phyloP scores from a whole-genome alignment of 1,140 invertebrate genomes.

The Zaprionus lachaisei region DNA sequence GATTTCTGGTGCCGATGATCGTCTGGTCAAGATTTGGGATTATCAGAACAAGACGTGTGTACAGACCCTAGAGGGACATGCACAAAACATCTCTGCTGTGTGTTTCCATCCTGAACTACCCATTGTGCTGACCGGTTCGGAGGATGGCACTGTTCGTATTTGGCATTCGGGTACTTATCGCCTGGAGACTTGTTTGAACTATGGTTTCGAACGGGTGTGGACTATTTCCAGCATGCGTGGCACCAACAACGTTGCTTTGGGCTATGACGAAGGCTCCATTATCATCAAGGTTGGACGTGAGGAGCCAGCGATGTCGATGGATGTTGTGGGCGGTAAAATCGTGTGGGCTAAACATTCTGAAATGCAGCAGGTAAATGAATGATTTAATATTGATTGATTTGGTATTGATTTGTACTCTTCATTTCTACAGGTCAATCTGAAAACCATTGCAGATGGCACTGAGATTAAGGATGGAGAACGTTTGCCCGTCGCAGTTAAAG shows the following conservation, averaged over 20 bases:
- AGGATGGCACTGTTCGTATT: conserved; percentile 97
- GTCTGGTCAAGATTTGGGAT: conserved; percentile 99
- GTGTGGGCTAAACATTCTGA: conserved; percentile 99
- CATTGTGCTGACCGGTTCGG: conserved; percentile 98
- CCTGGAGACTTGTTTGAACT: conserved; percentile 98
- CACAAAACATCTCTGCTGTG: conserved; percentile 96
- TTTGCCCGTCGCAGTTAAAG: conserved; percentile 96
- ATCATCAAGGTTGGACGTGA: conserved; percentile 99
- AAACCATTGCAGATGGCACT: conserved; percentile 84
- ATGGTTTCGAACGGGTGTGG: conserved; percentile 99
- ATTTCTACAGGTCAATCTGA: conserved; percentile 86
- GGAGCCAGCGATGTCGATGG: conserved; percentile 99
- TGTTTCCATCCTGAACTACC: conserved; percentile 99
- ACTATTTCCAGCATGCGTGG: conserved; percentile 97
- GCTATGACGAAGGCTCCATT: conserved; percentile 99
- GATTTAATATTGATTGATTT: not conserved
- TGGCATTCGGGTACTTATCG: conserved; percentile 99
- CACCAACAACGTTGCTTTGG: conserved; percentile 98
- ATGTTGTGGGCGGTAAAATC: conserved; percentile 98
- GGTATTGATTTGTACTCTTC: conserved; percentile 80
- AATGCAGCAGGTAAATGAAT: conserved; percentile 94
- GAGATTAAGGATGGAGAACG: conserved; percentile 96
- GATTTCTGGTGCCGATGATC: conserved; percentile 99
- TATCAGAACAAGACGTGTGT: conserved; percentile 99
- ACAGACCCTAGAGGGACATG: conserved; percentile 98